phyloP scores from a whole-genome alignment of 1,140 invertebrate genomes.

The Magallana ariakensis region DNA sequence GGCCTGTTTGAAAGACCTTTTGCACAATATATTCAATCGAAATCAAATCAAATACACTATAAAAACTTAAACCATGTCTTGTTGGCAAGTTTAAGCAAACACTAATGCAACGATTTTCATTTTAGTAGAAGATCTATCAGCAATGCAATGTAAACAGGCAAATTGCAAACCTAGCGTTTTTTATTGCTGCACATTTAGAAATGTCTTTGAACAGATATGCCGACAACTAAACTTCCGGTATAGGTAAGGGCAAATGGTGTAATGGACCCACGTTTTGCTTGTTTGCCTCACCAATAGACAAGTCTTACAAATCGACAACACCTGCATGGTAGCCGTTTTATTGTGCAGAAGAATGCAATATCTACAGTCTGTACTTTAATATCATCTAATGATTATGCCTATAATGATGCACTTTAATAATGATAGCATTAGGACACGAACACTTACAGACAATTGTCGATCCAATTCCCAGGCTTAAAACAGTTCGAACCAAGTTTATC shows the following conservation, averaged over 20 bases:
- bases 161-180: too few relatives aligned
- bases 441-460: constrained; percentile 68
- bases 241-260: neutral
- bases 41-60: too few relatives aligned
- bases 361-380: neutral
- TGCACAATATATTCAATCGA: too few relatives aligned
- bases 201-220: neutral
- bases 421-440: neutral
- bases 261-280: neutral
- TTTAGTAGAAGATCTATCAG: too few relatives aligned
- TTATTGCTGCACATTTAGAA: too few relatives aligned
- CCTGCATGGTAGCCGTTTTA: neutral
- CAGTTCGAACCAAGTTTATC: constrained; percentile 61
- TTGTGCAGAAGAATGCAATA: neutral
- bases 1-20: too few relatives aligned
- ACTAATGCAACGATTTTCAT: too few relatives aligned
- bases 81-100: too few relatives aligned
- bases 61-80: too few relatives aligned
- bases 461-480: constrained; percentile 62
- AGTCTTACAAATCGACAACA: neutral
- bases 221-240: constrained; percentile 11
- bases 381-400: too few relatives aligned
- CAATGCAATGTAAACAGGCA: too few relatives aligned
- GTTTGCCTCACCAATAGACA: neutral
- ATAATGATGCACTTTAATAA: too few relatives aligned